phyloP scores from a whole-genome alignment of 2,113 vertebrate genomes.

The Ictalurus punctatus region DNA sequence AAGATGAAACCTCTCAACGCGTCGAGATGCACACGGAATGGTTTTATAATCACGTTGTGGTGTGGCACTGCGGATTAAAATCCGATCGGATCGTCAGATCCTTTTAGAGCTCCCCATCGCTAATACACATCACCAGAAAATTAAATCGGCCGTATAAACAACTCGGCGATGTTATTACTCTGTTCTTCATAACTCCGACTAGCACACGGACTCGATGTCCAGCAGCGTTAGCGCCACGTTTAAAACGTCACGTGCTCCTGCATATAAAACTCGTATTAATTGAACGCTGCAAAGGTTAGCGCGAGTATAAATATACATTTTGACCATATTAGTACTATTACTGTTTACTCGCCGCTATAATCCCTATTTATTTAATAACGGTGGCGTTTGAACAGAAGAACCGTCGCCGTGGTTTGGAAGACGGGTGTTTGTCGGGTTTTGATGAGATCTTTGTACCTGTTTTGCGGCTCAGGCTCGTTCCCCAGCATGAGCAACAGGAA shows the following conservation, averaged over 20 bases:
- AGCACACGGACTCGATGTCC: no score
- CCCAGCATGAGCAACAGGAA: slow-evolving; percentile 92
- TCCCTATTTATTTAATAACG: not conserved
- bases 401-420: not conserved
- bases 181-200: not conserved
- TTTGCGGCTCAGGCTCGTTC: slow-evolving; percentile 78
- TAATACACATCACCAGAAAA: not conserved
- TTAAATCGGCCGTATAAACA: not conserved
- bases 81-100: not conserved
- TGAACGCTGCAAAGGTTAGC: no score
- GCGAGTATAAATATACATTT: no score
- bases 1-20: not conserved
- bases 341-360: not conserved
- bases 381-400: no score
- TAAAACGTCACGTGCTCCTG: no score
- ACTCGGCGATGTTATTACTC: not conserved
- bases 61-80: not conserved
- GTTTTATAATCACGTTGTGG: not conserved
- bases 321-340: not conserved
- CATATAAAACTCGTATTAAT: not conserved
- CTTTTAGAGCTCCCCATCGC: not conserved
- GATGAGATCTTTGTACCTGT: not conserved
- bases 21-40: no score
- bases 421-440: not conserved
- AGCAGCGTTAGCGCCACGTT: not conserved